Conservation (phyloP, 2,113 vertebrate genomes). For the Vulpes lagopus region DNA sequence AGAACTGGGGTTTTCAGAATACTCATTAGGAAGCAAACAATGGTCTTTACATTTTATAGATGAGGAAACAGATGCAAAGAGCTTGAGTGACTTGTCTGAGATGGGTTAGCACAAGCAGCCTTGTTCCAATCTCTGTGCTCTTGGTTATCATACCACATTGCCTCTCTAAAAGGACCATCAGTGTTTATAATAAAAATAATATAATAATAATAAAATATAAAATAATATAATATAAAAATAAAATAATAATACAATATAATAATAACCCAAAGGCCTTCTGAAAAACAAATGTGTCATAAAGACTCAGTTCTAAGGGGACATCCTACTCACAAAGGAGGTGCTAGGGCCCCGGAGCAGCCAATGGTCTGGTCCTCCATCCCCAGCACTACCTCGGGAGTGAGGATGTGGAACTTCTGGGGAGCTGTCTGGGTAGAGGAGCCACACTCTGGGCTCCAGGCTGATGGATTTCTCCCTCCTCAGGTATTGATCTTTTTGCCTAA, state of each 20-base stretch:
- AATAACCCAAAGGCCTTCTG: not conserved
- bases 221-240: not conserved
- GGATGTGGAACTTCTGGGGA: not conserved
- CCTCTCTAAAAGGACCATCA: not conserved
- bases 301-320: not conserved
- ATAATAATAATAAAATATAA: not conserved
- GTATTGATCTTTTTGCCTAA: not conserved
- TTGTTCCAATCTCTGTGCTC: not conserved
- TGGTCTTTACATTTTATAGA: not conserved
- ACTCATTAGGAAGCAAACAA: not conserved
- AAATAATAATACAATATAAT: not conserved
- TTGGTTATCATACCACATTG: not conserved
- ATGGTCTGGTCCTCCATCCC: accelerated
- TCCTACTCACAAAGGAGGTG: not conserved
- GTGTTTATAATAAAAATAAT: not conserved
- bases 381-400: not conserved
- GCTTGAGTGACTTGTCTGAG: not conserved
- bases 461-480: not conserved
- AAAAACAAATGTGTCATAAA: not conserved
- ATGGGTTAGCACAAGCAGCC: not conserved
- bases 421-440: not conserved
- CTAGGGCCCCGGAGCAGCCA: not conserved
- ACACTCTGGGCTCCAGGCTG: not conserved
- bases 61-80: not conserved
- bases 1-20: not conserved